Evolutionary conservation across 2,797 vertebrate species (phyloP), one percentile per base, ranked within the genome.

Genomic region (Artibeus lituratus): DNA sequence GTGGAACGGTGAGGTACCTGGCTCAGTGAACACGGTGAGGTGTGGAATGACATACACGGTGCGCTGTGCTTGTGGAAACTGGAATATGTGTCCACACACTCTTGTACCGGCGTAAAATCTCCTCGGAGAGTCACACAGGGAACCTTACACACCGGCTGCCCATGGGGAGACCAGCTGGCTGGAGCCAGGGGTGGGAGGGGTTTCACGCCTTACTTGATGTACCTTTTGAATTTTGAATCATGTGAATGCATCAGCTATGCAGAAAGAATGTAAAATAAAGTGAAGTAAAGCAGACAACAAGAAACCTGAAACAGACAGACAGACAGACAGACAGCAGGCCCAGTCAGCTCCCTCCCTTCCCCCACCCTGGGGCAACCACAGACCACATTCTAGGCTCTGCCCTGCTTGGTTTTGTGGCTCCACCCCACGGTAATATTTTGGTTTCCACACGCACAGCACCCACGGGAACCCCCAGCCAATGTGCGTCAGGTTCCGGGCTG

Each of bases 371-470:
- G 26, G 35, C 81, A 70, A 72, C 57, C 69, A 32, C 18, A 0
- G 37, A 74, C 82, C 67, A 35, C 70, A 53, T 70, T 85, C 55
- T 78, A 42, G 77, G 76, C 77, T 93, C 81, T 83, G 57, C 51
- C 65, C 76, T 59, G 86, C 67, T 91, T 84, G 76, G 78, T 53
- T 88, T 82, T 82, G 69, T 53, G 39, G 70, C 84, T 94, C 96
- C 93, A 90, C 94, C 95, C 72, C 91, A 73, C 0, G 3, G 91
- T 95, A 84, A 94, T 96, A 95, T 95, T 96, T 94, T 93, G 96
- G 87, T 97, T 97, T 96, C 87, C 93, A 81, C 91, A 93, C 0
- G 0, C 81, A 49, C 10, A 77, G 70, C 57, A 59, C 89, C 91
- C 83, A 96, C 4, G 2, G 94, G 80, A 87, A 95, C 70, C 16